Evolutionary conservation across 2,888 invertebrate species (phyloP), one percentile per base, ranked within the genome.

Genomic region (Mellilla xanthometata): DNA sequence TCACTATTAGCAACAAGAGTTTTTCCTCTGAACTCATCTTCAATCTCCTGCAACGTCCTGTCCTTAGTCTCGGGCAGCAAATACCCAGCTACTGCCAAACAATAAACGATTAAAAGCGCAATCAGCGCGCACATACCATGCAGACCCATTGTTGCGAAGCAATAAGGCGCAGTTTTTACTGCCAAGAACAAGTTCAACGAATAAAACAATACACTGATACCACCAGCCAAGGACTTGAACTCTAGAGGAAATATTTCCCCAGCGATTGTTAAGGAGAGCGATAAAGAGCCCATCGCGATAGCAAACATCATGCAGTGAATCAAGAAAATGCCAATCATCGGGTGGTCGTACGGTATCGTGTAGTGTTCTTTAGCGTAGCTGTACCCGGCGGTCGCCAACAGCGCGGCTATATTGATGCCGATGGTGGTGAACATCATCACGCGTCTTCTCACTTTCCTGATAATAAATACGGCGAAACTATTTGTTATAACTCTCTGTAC

Each of bases 241-340:
- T 81, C 78, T 22, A 87, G 76, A 2, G 93, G 85, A 54, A 92
- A 93, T 0, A 93, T 71, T 67, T 94, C 93, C 0, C 93, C 93
- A 42, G 92, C 90, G 77, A 93, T 87, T 9, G 92, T 89, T 84
- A 93, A 93, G 0, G 92, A 92, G 32, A 93, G 60, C 0, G 93
- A 91, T 2, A 91, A 15, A 0, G 50, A 34, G 0, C 51, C 51
- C 2, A 42, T 51, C 6, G 51, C 47, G 6, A 51, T 36, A 5
- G 51, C 43, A 11, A 51, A 47, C 46, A 51, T 47, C 68, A 22
- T 87, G 59, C 39, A 11, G 27, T 51, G 51, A 7, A 24, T 39
- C 12, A 50, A 12, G 1, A 27, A 1, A 11, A 28, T 19, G 2
- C 36, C 27, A 15, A 36, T 27, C 11, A 28, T 15, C 2, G 36